Conservation (phyloP, 2,113 vertebrate species). For the Protobothrops flavoviridis region DNA sequence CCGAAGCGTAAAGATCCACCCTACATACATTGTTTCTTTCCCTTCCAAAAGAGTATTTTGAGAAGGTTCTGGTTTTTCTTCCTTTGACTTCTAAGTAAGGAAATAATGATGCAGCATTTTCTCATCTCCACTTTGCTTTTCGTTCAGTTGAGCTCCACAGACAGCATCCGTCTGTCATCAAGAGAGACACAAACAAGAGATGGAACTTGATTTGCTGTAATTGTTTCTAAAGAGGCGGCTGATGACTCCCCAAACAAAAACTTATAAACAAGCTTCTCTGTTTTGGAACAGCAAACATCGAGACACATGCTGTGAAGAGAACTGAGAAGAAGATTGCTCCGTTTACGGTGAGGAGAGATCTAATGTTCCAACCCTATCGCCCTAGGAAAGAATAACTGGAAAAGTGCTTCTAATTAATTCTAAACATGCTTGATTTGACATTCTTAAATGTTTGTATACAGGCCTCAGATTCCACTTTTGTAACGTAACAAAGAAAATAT, state of each 20-base stretch:
- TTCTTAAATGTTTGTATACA: not conserved
- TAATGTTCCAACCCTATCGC: not conserved
- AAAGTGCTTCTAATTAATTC: not conserved
- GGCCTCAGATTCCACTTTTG: not conserved
- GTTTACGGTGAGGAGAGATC: not conserved
- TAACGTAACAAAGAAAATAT: not conserved
- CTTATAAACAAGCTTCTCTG: not conserved
- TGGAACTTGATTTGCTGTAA: not conserved
- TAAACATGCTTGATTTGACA: not conserved
- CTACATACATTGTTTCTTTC: not conserved
- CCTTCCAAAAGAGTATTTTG: constrained; percentile 7
- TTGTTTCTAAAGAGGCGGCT: constrained; percentile 17
- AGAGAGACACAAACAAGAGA: constrained; percentile 16
- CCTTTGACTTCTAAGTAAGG: constrained; percentile 7
- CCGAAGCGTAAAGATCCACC: not conserved
- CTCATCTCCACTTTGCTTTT: not conserved
- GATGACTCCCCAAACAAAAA: constrained; percentile 11
- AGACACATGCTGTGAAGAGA: not conserved
- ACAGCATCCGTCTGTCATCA: constrained; percentile 17
- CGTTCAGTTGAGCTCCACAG: not conserved
- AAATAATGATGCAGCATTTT: not conserved
- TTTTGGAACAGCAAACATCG: constrained; percentile 4
- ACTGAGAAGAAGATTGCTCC: not conserved
- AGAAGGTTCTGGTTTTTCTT: constrained; percentile 37
- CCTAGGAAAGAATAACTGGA: not conserved